Conservation (phyloP, 2,888 invertebrate genomes). For the Conus canariensis region DNA sequence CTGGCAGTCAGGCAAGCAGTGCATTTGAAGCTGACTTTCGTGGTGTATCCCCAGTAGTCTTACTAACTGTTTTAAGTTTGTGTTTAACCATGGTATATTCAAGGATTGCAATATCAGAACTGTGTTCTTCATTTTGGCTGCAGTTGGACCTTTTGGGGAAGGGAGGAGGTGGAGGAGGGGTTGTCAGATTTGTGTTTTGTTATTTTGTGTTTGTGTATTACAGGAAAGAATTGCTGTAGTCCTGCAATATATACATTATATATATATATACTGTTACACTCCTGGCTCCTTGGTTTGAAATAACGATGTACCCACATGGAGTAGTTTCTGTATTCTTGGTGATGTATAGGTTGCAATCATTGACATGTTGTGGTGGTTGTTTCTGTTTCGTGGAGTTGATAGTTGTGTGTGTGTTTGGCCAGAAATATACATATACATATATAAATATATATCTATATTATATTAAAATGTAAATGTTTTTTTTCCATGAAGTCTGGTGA, state of each 20-base stretch:
- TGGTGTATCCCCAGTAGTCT: slow-evolving; percentile 35
- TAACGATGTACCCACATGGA: background rate
- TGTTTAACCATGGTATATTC: background rate
- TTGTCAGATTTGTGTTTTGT: background rate
- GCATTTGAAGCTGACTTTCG: background rate
- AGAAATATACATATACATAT: background rate
- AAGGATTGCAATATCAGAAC: slow-evolving; percentile 36
- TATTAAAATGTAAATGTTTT: background rate
- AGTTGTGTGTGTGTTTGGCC: background rate
- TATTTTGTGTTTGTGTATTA: background rate
- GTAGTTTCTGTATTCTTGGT: background rate
- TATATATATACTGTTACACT: slow-evolving; percentile 16
- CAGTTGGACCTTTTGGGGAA: background rate
- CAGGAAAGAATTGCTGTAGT: background rate
- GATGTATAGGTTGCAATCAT: slow-evolving; percentile 6
- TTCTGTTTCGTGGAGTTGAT: background rate
- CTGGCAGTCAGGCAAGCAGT: background rate
- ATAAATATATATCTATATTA: background rate
- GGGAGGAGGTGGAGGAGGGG: background rate
- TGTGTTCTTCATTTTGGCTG: slow-evolving; percentile 26
- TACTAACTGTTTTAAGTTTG: slow-evolving; percentile 22
- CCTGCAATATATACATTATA: background rate
- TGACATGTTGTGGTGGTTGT: background rate
- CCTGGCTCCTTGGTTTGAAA: background rate
- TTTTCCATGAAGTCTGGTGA: slow-evolving; percentile 10